Percentiles rank a stretch among this genome's conserved stretches.
phyloP scores from a whole-genome alignment of 2,797 vertebrate species.

The Ctenosaura bakeri region DNA sequence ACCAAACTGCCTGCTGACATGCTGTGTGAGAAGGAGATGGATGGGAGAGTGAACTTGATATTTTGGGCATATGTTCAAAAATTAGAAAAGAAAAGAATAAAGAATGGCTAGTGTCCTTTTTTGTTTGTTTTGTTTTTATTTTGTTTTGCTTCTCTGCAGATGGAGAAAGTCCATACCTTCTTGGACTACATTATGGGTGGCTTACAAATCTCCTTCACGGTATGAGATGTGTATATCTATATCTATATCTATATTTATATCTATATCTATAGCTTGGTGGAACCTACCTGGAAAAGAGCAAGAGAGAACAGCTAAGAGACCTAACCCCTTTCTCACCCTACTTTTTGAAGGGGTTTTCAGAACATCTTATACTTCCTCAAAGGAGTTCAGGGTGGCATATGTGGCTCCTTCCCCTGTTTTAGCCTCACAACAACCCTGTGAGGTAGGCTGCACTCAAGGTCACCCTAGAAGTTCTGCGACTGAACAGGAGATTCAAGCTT shows the following conservation, averaged over 20 bases:
- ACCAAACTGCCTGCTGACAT: no score
- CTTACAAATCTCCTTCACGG: constrained; percentile 91
- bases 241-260: no score
- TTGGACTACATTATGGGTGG: constrained; percentile 93
- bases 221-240: constrained; percentile 67
- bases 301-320: no score
- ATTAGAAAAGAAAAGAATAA: background rate
- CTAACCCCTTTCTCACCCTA: no score
- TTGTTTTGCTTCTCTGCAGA: constrained; percentile 73
- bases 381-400: no score
- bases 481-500: background rate
- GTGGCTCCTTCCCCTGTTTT: background rate
- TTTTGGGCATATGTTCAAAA: background rate
- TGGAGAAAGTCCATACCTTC: constrained; percentile 91
- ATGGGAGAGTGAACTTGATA: background rate
- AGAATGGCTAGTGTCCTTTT: background rate
- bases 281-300: no score
- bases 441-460: background rate
- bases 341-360: no score
- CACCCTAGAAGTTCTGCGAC: rapidly evolving
- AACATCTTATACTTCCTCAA: background rate
- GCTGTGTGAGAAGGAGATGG: no score
- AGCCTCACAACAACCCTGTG: background rate
- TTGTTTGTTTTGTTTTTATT: constrained; percentile 17
- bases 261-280: no score